These are phyloP conservation scores for Pandion haliaetus DNA, from an alignment of 2,113 vertebrate species.

Conservation along the genomic window DNA sequence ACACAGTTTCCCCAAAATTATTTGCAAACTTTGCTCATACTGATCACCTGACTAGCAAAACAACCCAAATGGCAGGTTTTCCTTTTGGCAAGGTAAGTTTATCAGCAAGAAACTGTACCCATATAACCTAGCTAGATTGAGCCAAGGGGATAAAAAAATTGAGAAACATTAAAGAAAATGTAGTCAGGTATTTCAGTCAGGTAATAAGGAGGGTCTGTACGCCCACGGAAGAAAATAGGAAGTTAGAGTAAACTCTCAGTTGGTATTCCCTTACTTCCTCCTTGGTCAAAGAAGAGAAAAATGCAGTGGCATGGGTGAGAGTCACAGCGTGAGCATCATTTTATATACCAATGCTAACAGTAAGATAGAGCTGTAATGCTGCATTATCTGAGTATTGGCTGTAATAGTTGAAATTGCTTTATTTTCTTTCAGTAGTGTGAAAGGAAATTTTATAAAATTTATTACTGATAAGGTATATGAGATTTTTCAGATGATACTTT, in stretches of 20 bases:
- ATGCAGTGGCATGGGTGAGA: background rate
- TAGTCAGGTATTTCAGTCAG: background rate
- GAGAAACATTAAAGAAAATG: background rate
- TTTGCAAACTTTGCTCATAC: background rate
- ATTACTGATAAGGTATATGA: background rate
- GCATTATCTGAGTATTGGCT: background rate
- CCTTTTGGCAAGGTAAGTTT: background rate
- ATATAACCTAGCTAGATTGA: background rate
- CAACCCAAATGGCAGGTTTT: background rate
- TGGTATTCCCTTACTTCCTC: background rate
- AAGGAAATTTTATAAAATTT: background rate
- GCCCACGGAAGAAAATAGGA: background rate
- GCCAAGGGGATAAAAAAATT: rapidly evolving
- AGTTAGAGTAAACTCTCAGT: background rate
- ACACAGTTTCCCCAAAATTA: background rate
- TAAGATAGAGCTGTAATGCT: background rate
- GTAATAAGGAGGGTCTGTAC: background rate
- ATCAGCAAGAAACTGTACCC: background rate
- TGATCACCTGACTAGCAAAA: background rate
- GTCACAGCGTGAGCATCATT: background rate
- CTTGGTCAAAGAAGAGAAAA: background rate
- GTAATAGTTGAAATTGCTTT: background rate
- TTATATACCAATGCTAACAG: background rate
- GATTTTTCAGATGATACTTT: background rate
- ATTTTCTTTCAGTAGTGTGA: background rate